These are phyloP conservation scores for Peromyscus attwateri DNA, from an alignment of 2,797 vertebrate genomes.

Conservation along the genomic window DNA sequence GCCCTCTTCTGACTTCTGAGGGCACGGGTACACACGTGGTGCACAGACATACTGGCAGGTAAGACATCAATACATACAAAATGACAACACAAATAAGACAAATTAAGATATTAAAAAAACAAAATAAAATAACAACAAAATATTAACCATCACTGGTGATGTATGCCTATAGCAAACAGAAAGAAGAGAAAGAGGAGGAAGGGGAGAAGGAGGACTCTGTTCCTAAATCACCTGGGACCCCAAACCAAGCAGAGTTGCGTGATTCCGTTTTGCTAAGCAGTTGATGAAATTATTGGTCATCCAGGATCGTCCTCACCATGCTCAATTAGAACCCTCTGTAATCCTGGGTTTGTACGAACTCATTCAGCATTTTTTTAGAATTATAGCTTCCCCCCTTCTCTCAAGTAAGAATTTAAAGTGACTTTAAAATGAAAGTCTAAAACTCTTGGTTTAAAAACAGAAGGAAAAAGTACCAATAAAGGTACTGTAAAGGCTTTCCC, in stretches of 20 bases:
- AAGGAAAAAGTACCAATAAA: neutral
- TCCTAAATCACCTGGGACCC: neutral
- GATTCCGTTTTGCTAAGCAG: conserved; percentile 3
- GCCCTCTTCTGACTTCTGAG: neutral
- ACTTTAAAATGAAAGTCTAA: conserved; percentile 58
- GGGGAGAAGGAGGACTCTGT: neutral
- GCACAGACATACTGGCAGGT: neutral
- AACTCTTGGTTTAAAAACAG: neutral
- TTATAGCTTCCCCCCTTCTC: neutral
- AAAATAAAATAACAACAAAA: neutral
- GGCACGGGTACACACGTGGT: neutral
- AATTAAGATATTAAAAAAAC: neutral
- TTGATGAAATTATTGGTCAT: conserved; percentile 3
- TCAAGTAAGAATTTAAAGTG: conserved; percentile 33
- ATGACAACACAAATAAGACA: neutral
- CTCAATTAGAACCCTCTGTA: neutral
- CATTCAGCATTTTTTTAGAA: neutral
- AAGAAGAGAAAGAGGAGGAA: neutral
- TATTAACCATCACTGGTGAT: neutral
- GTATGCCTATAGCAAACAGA: neutral
- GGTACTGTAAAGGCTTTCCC: neutral
- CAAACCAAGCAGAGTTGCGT: neutral
- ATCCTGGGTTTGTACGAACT: conserved; percentile 7
- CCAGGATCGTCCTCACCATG: neutral
- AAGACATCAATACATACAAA: neutral